Base-by-base conservation (phyloP, 2,888 invertebrate genomes). In the Barypeithes pellucidus region DNA sequence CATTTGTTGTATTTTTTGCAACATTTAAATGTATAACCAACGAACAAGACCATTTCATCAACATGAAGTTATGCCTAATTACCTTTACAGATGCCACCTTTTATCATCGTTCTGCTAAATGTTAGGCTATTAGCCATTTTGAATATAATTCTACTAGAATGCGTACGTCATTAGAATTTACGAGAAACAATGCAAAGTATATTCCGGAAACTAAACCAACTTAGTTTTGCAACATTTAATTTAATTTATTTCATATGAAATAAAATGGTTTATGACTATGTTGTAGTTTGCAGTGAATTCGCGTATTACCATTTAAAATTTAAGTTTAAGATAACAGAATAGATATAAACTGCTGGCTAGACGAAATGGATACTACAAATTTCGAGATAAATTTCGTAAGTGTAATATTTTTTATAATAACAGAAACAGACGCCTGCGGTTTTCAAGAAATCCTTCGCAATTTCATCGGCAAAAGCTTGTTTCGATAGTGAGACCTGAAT, bases 81-180 rank as follows among this genome's bases (percentile, higher is more conserved):
- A 68, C 61, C 43, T 39, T 39, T 20, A 47, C 68, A 68, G 61
- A 68, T 68, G 68, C 36, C 68, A 47, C 68, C 61, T 41, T 68
- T 68, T 61, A 60, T 68, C 68, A 68, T 59, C 67, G 67, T 57
- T 67, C 45, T 59, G 67, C 24, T 43, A 59, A 67, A 67, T 59
- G 67, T 59, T 33, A 52, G n/a, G 52, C 67, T 43, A 57, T 57
- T 57, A 39, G 43, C 41, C 29, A 47, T 47, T 33, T 33, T n/a
- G 16, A 57, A 63, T 33, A 63, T 50, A 63, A 63, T 50, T 45
- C 57, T 18, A 43, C 22, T 67, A 59, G 57, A 67, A 45, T 41
- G 41, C 33, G 41, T 67, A 45, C 47, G 43, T 20, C 59, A 67
- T 67, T 43, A 41, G 54, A 45, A 67, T 67, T 57, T 33, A 41